phyloP scores from a whole-genome alignment of 2,888 invertebrate genomes.

The Malacosoma neustria region DNA sequence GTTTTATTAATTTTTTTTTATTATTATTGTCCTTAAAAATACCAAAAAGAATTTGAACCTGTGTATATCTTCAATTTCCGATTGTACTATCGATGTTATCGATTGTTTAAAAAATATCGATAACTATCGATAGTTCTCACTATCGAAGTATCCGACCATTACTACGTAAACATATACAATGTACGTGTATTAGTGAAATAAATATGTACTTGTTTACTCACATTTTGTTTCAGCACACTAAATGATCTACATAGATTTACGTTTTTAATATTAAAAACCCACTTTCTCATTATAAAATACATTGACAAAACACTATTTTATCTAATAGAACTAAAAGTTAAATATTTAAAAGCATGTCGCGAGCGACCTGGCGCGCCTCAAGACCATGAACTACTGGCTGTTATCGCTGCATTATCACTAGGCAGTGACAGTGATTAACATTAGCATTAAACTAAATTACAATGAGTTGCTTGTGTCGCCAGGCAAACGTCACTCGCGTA shows the following conservation, averaged over 20 bases:
- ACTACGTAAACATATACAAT: too few relatives aligned
- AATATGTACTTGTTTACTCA: conserved; percentile 31
- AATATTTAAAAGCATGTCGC: conserved; percentile 21
- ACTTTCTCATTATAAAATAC: conserved; percentile 49
- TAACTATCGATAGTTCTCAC: too few relatives aligned
- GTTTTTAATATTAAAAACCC: conserved; percentile 38
- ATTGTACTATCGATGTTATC: too few relatives aligned
- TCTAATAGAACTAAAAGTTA: neutral
- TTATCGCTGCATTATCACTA: conserved; percentile 50
- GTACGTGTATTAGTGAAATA: conserved; percentile 1
- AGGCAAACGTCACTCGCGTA: conserved; percentile 19
- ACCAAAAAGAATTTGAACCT: too few relatives aligned
- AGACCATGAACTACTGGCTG: conserved; percentile 35
- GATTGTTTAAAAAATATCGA: too few relatives aligned
- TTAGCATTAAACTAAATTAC: conserved; percentile 43
- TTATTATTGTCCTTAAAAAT: too few relatives aligned
- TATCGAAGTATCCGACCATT: too few relatives aligned
- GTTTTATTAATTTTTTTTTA: too few relatives aligned
- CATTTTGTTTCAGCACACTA: conserved; percentile 30
- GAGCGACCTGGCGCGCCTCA: conserved; percentile 20
- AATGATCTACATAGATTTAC: conserved; percentile 36
- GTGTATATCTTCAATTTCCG: too few relatives aligned
- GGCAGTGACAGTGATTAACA: conserved; percentile 45
- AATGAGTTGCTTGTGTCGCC: conserved; percentile 26
- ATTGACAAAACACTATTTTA: conserved; percentile 12